Conservation (phyloP, 2,797 vertebrate species). For the Pantherophis alleghaniensis region DNA sequence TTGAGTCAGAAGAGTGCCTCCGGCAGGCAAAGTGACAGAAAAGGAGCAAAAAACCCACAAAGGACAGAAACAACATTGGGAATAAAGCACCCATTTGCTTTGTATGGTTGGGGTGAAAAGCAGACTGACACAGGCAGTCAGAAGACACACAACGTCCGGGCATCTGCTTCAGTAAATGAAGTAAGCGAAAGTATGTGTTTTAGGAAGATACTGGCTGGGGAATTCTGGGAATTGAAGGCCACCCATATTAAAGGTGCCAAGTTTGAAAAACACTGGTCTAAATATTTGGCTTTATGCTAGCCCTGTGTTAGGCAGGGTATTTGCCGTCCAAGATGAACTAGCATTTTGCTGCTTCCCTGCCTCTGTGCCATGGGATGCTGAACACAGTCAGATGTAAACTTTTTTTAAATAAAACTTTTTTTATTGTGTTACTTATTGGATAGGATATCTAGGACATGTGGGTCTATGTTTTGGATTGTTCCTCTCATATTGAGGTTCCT, state of each 20-base stretch:
- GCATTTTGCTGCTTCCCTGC: neutral
- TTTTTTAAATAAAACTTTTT: neutral
- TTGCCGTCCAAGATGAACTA: neutral
- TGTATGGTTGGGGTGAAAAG: slow-evolving; percentile 90
- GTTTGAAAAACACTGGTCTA: neutral
- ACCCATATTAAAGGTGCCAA: neutral
- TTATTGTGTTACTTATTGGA: neutral
- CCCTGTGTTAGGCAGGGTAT: neutral
- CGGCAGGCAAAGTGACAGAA: slow-evolving; percentile 66
- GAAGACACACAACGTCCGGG: slow-evolving; percentile 90
- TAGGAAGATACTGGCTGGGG: neutral
- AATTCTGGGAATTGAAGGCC: neutral
- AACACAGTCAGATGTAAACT: neutral
- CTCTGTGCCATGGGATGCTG: neutral
- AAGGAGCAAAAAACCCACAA: slow-evolving; percentile 65
- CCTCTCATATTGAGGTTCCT: neutral
- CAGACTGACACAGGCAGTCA: slow-evolving; percentile 82
- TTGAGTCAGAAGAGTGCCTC: slow-evolving; percentile 65
- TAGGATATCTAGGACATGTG: neutral
- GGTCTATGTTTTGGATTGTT: neutral
- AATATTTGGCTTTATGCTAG: neutral
- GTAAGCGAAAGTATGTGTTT: slow-evolving; percentile 62
- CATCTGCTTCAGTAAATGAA: slow-evolving; percentile 82
- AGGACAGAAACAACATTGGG: slow-evolving; percentile 74
- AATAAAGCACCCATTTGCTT: slow-evolving; percentile 85